These are phyloP conservation scores for Melanotus villosus DNA, from an alignment of 2,888 invertebrate species.

Conservation along the genomic window DNA sequence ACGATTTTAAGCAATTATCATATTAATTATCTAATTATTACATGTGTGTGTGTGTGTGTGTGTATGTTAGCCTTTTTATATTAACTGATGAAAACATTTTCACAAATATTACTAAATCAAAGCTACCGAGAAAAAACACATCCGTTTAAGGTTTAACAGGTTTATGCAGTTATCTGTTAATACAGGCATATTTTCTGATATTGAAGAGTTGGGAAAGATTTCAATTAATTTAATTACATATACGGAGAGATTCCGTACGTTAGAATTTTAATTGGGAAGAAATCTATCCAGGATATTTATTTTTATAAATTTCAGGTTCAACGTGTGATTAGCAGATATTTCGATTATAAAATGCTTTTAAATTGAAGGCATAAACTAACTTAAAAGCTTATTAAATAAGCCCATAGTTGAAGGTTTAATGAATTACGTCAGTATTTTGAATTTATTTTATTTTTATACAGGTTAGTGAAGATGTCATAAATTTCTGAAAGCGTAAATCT, in stretches of 20 bases:
- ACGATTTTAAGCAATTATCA: slow-evolving; percentile 10
- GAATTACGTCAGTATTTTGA: no score
- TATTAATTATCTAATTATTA: slow-evolving; percentile 16
- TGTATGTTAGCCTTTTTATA: slow-evolving; percentile 2
- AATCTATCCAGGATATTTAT: not conserved
- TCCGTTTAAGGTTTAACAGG: not conserved
- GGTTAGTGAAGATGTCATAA: no score
- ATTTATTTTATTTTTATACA: no score
- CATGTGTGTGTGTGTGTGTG: not conserved
- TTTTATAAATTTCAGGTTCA: not conserved
- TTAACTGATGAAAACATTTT: slow-evolving; percentile 7
- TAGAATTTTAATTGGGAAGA: slow-evolving; percentile 4
- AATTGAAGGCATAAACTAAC: no score
- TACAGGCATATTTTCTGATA: not conserved
- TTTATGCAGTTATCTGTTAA: not conserved
- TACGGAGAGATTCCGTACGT: not conserved
- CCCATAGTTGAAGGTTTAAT: no score
- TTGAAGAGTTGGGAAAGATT: not conserved
- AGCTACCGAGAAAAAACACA: not conserved
- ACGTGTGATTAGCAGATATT: not conserved
- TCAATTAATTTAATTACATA: slow-evolving; percentile 18
- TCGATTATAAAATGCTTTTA: not conserved
- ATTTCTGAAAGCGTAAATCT: no score
- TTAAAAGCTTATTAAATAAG: no score
- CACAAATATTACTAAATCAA: not conserved